phyloP scores from a whole-genome alignment of 2,888 invertebrate genomes.

The Furcula furcula region DNA sequence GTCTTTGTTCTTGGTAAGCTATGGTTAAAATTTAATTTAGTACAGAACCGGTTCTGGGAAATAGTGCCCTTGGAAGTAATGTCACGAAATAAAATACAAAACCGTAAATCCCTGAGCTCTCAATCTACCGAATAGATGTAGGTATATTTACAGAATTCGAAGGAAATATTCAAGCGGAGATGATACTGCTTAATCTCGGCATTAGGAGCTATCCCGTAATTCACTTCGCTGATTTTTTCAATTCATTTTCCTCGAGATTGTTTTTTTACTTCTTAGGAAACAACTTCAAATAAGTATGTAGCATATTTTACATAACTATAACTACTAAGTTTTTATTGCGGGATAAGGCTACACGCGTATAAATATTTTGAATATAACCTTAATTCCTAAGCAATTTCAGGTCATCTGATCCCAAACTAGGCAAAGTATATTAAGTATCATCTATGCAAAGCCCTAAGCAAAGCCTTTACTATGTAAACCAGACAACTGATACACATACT shows the following conservation, averaged over 20 bases:
- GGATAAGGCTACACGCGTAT: no score
- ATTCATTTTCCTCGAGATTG: conserved; percentile 23
- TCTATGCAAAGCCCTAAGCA: not conserved
- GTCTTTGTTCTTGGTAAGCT: no score
- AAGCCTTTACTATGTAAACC: no score
- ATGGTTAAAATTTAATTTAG: no score
- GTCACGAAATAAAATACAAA: conserved; percentile 3
- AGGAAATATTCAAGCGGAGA: conserved; percentile 30
- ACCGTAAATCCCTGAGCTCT: conserved; percentile 32
- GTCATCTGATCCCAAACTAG: no score
- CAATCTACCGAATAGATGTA: conserved; percentile 29
- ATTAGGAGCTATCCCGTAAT: conserved; percentile 32
- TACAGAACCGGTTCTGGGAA: not conserved
- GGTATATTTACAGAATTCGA: conserved; percentile 29
- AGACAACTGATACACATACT: no score
- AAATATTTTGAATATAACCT: no score
- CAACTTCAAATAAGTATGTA: no score
- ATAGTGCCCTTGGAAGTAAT: not conserved
- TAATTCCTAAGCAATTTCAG: no score
- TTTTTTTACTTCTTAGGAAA: conserved; percentile 23
- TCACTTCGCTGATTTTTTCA: conserved; percentile 33
- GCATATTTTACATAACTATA: conserved; percentile 12
- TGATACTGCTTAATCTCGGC: conserved; percentile 31
- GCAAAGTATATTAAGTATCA: no score
- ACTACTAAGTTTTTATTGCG: conserved; percentile 6